Conservation (phyloP, 2,888 invertebrate species). For the Cordylochernes scorpioides region DNA sequence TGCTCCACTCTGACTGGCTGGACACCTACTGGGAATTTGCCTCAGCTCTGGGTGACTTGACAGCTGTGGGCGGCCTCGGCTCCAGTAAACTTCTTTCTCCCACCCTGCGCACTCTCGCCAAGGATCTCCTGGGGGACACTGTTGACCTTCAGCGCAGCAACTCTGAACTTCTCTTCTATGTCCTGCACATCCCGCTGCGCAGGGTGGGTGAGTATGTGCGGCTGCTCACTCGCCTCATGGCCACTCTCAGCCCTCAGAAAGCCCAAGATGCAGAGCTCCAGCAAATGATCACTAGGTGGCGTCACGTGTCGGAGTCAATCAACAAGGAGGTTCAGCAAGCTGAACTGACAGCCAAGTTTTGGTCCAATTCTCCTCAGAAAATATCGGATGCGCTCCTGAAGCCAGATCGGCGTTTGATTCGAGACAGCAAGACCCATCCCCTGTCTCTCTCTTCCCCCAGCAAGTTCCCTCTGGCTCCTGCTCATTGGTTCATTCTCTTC, state of each 20-base stretch:
- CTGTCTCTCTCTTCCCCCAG: slow-evolving; percentile 40
- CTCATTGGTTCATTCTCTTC: slow-evolving; percentile 51
- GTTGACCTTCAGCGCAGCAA: slow-evolving; percentile 14
- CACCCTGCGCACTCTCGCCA: not conserved
- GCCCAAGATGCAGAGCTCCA: not conserved
- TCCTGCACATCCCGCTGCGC: slow-evolving; percentile 19
- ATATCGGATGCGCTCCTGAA: slow-evolving; percentile 29
- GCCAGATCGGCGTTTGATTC: slow-evolving; percentile 41
- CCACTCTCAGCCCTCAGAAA: too few relatives aligned
- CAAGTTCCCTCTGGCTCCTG: slow-evolving; percentile 43
- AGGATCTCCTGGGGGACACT: slow-evolving; percentile 12
- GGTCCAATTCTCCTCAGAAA: slow-evolving; percentile 38
- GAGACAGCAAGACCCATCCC: slow-evolving; percentile 44
- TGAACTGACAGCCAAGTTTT: slow-evolving; percentile 40
- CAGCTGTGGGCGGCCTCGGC: slow-evolving; percentile 19
- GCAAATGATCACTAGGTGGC: not conserved
- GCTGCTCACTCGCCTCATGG: slow-evolving; percentile 16
- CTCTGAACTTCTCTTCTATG: slow-evolving; percentile 15
- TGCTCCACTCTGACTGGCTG: slow-evolving; percentile 15
- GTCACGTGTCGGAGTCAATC: not conserved
- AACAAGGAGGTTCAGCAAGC: slow-evolving; percentile 24
- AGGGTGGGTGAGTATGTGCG: slow-evolving; percentile 18
- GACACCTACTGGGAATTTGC: slow-evolving; percentile 17
- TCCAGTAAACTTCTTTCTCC: not conserved
- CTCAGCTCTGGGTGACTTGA: slow-evolving; percentile 18